Evolutionary conservation across 2,888 invertebrate species (phyloP), one percentile per base, ranked within the genome.

Genomic region (Tupiocoris notatus): DNA sequence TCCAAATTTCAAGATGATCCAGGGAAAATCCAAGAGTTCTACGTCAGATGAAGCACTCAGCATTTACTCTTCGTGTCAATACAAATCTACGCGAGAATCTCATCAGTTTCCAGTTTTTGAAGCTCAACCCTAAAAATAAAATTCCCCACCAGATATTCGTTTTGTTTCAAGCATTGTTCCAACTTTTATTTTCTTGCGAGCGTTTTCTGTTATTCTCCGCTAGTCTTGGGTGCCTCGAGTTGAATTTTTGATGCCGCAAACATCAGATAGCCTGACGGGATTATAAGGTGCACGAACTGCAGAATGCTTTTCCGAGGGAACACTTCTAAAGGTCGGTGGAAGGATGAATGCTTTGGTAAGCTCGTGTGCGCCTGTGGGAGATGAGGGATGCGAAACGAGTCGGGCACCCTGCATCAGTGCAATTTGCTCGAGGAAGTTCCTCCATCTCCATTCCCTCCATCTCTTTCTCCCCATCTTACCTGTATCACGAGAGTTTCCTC

Each of bases 381-480:
- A 70, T 70, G 70, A 70, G 59, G 70, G 59, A 70, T 70, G 57
- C 70, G 70, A 59, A 59, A 22, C 25, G 70, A 25, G 22, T 59
- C 2, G 70, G 70, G 17, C 58, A 58, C 70, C 57, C 70, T 23
- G 70, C 70, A 59, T 70, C 70, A 70, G 24, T 22, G 70, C 70
- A 70, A 70, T 70, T 70, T 70, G 70, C 70, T 23, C 58, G 23
- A 70, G 70, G 70, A 70, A 70, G 70, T 70, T 39, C 1, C 23
- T 24, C 64, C 39, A 39, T 39, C 6, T 3, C 18, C 54, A 16
- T n/a, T 66, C 39, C 59, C 24, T 24, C 61, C 39, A 7, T 39
- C 3, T 39, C 39, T 39, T 39, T 39, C 39, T 12, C 39, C 6
- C 12, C 39, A 12, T 64, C 23, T 64, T 24, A 24, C 23, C 64